Evolutionary conservation across 1,140 invertebrate species (phyloP).

Genomic region (Drosophila nikananu): DNA sequence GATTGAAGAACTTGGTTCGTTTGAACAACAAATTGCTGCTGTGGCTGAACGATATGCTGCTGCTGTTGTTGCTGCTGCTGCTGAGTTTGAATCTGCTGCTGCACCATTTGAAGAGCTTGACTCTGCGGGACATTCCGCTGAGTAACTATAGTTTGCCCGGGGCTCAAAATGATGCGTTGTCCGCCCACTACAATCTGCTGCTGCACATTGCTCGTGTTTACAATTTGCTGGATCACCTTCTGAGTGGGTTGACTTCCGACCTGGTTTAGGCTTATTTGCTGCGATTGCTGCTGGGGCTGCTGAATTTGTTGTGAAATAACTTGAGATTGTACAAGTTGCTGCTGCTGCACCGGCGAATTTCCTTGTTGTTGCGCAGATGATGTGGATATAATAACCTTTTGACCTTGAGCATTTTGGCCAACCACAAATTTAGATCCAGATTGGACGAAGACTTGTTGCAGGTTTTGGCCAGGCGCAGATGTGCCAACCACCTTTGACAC

Average conservation of each 20-base stretch:
- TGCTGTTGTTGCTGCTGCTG: constrained; percentile 61
- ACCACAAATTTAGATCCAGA: constrained; percentile 76
- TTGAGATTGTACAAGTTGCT: constrained; percentile 73
- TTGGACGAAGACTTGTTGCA: constrained; percentile 81
- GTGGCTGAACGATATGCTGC: constrained; percentile 69
- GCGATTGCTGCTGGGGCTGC: constrained; percentile 61
- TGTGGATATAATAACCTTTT: constrained; percentile 79
- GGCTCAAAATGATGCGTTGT: constrained; percentile 81
- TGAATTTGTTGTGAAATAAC: constrained; percentile 42
- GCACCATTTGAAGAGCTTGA: constrained; percentile 77
- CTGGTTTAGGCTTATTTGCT: constrained; percentile 70
- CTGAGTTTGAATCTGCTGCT: constrained; percentile 82
- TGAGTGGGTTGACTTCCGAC: constrained; percentile 65
- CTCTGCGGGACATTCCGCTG: constrained; percentile 75
- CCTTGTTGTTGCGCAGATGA: constrained; percentile 51
- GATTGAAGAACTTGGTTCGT: constrained; percentile 69
- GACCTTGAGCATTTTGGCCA: constrained; percentile 78
- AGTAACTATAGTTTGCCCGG: constrained; percentile 83
- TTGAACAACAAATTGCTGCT: constrained; percentile 71
- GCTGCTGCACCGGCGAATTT: constrained; percentile 54
- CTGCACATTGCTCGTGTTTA: constrained; percentile 84
- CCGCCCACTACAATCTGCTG: constrained; percentile 83
- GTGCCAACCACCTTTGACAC: constrained; percentile 50
- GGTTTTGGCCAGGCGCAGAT: constrained; percentile 40
- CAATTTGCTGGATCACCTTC: constrained; percentile 84